Base-by-base conservation (phyloP, 2,797 vertebrate genomes). In the Dendrocincla tyrannina region DNA sequence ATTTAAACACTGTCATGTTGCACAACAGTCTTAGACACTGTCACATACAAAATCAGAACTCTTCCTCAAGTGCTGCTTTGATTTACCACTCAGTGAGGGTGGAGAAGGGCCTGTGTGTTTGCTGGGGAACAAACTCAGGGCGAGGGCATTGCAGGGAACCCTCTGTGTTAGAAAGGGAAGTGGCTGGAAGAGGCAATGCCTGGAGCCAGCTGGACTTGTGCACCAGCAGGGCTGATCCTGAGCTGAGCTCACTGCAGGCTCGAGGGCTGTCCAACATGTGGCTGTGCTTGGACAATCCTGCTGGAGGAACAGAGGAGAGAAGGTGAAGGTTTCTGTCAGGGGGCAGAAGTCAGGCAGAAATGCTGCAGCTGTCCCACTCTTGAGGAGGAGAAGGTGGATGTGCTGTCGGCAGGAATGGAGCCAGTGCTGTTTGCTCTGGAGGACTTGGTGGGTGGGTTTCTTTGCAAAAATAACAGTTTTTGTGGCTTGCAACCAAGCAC, bases 311-410 rank as follows among this genome's bases (percentile, higher is more conserved):
- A 1, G 8, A 16, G 68, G 88, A 7, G 22, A 9, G 74, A 25
- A 59, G 56, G 19, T 55, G 42, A 35, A n/a, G 56, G 5, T 25
- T 4, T 8, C 6, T 60, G 56, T 8, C 23, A 1, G 0, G 0
- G 39, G 41, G 24, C 58, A 74, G 44, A 41, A 67, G 47, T 42
- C 30, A 7, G 17, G 56, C n/a, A 72, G 68, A 72, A 81, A 32
- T 5, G 39, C 47, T 79, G n/a, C 18, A 60, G 63, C 23, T 84
- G 35, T 59, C 67, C 59, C 28, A 41, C 32, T 25, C 46, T 23
- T 56, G 11, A 63, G 83, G 17, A 60, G 2, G 23, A 44, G 13
- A 46, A 11, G 46, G 22, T 44, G 33, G 33, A 22, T 44, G 35
- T 47, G 32, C 64, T 68, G 69, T n/a, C 32, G 20, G 70, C 70